Evolutionary conservation across 2,797 vertebrate genomes (phyloP), one percentile per base, ranked within the genome.

Genomic region (Hypotaenidia okinawae): DNA sequence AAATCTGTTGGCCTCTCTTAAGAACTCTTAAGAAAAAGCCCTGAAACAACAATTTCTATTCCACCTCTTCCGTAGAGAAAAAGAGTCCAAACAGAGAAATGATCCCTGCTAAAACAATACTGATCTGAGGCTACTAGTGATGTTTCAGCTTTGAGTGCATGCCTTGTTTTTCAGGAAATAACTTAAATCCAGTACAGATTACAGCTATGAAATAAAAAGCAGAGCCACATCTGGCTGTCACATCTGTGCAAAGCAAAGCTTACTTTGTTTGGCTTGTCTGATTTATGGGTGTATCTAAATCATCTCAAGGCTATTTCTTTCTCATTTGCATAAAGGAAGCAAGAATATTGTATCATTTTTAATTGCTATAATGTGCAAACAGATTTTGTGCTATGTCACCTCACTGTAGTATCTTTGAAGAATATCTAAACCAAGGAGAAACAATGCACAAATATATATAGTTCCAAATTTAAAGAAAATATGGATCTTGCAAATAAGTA

Each of bases 151-250:
- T 80, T 67, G 67, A 91, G 51, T 62, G 61, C 41, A 66, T 79
- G 75, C 35, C 74, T 88, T 88, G 37, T 72, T 94, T 92, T 93
- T 66, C 86, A 91, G 91, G 95, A 97, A 93, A 94, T 94, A 86
- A 76, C 93, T 91, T 92, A 96, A 94, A 94, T 78, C 91, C 83
- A 93, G 77, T 93, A 91, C 83, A 93, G 85, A 96, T 93, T 93
- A 88, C 47, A 81, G 49, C 80, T 88, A 88, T 79, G 89, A 96
- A 97, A 97, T 95, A 96, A 94, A 96, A 97, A 95, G 80, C 93
- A 96, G 94, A 95, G n/a, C 69, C 57, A 93, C 95, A 97, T 97
- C 96, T 95, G 96, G 92, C 70, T 95, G 92, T 95, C 90, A 94
- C 63, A 95, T 94, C 93, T 92, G 79, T 72, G 83, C 47, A 88